Base-by-base conservation (phyloP, 2,113 vertebrate genomes). In the Hypanus sabinus region DNA sequence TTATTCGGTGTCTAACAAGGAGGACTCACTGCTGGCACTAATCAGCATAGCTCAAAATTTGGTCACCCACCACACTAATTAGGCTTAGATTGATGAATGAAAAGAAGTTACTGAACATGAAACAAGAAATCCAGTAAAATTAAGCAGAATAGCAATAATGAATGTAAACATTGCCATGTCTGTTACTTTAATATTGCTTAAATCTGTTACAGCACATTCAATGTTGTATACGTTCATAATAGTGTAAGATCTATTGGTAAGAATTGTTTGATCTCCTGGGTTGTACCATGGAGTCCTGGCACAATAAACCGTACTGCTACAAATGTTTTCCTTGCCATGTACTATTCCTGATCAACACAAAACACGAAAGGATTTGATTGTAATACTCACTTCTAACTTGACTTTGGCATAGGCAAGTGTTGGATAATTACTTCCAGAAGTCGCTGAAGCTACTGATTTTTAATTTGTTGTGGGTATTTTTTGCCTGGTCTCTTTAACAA, bases 341-440 rank as follows among this genome's bases (percentile, higher is more conserved):
- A 24, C 81, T 60, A 60, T 60, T 55, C 22, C 81, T 85, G 55
- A 11, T 57, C 24, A 27, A 46, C 46, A 46, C 46, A 46, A 46
- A 85, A 85, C 24, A 60, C 81, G n/a, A 85, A 57, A 12, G 10
- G 46, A 22, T 85, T 22, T 57, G 81, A 85, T 85, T 85, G 2
- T 85, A 57, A 27, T 57, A 57, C 24, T 85, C 10, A 46, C 57
- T 85, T 85, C 55, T 85, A 85, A 85, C 55, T 85, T 85, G 46
- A 46, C 81, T 85, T 85, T 27, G 20, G 81, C 46, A 85, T 55
- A 24, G 22, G 27, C 81, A 85, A 85, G 55, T 85, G 81, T 57
- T 85, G 46, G 46, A 85, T 85, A 85, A 85, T 60, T 85, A 85
- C 55, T 85, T 85, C 81, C 81, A 85, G 81, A 85, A 85, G 46